Base-by-base conservation (phyloP, 2,113 vertebrate species). In the Myrmecobius fasciatus region DNA sequence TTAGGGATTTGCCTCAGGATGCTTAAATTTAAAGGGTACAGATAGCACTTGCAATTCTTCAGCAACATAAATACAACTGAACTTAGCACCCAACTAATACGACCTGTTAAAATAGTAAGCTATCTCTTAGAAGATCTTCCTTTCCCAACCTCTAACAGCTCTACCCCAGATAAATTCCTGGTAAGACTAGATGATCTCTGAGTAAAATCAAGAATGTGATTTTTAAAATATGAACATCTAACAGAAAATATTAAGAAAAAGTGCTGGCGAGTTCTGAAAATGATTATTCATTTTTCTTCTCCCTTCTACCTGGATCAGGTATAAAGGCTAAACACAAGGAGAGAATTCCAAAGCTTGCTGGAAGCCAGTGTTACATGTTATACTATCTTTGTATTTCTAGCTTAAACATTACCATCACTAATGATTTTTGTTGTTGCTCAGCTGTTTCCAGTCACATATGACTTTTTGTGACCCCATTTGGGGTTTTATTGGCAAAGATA, bases 221-320 rank as follows among this genome's bases (percentile, higher is more conserved):
- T 95, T 96, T 94, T 36, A 88, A 89, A 95, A 67, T 91, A 31
- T 93, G 5, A 3, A 54, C 22, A 26, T 90, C 91, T 94, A 92
- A 67, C 43, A 56, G 26, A 89, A 96, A 90, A 48, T 28, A 48
- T 25, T 8, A 25, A 52, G 90, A 56, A 90, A 94, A 92, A 93
- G 11, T 91, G 22, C 60, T 53, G 52, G 12, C 8, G 17, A 83
- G n/a, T n/a, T 43, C 36, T 83, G n/a, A 25, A 92, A 95, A 49
- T 89, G 43, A 56, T 36, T 52, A 92, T 48, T 75, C 43, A 83
- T 53, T 14, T 46, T 20, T 91, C n/a, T 89, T 94, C 17, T 89
- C 48, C 94, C 12, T 90, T 53, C 47, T 8, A 94, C n/a, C 36
- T 46, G 9, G 89, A 4, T 53, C 52, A 91, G 67, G 89, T 52